Evolutionary conservation across 2,888 invertebrate genomes (phyloP).

Genomic region (Thymelicus acteon): DNA sequence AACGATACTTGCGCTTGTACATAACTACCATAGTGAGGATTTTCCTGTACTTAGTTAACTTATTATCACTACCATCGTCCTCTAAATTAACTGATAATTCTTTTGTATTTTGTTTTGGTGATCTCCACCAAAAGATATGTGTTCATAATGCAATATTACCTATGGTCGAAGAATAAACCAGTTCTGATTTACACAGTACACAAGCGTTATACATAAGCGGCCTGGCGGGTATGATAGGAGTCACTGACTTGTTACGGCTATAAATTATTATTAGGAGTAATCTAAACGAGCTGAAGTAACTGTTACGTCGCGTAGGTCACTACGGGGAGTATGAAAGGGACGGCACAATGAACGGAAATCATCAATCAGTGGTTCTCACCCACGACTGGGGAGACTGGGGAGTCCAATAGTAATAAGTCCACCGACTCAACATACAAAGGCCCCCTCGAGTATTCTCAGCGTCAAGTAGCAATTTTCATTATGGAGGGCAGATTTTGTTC

Average conservation of each 20-base stretch:
- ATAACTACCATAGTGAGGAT: no score
- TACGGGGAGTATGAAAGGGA: conserved; percentile 40
- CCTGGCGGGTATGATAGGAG: neutral
- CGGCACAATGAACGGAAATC: conserved; percentile 48
- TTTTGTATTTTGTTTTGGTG: no score
- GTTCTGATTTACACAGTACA: neutral
- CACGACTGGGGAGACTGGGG: conserved; percentile 38
- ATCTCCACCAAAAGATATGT: no score
- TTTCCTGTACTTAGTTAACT: no score
- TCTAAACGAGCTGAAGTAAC: conserved; percentile 37
- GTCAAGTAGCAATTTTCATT: conserved; percentile 22
- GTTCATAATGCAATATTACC: no score
- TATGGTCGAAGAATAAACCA: neutral
- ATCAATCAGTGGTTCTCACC: conserved; percentile 49
- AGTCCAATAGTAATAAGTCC: conserved; percentile 37
- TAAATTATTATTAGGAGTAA: conserved; percentile 33
- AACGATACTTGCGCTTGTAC: no score
- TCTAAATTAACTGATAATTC: no score
- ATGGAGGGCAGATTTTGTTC: conserved; percentile 17
- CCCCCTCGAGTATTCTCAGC: conserved; percentile 34
- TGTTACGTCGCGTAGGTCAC: conserved; percentile 37
- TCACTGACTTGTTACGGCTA: conserved; percentile 19
- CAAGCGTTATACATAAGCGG: neutral
- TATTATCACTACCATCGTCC: no score
- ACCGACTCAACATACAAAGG: conserved; percentile 29